phyloP scores from a whole-genome alignment of 2,888 invertebrate genomes.

The Elysia crispata region DNA sequence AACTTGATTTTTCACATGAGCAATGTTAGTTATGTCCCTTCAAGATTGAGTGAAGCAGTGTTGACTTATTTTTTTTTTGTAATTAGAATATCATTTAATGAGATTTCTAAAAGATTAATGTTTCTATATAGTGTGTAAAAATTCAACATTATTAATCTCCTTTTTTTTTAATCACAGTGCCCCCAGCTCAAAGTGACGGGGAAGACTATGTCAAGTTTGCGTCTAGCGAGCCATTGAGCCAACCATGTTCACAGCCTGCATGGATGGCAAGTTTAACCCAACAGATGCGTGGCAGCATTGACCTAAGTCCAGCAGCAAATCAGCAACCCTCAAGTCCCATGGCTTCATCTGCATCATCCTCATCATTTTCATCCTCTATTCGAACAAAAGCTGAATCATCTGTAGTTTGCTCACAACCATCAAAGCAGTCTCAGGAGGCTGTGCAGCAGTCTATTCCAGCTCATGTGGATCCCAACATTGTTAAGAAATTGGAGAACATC shows the following conservation, averaged over 20 bases:
- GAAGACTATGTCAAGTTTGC: too few relatives aligned
- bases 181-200: too few relatives aligned
- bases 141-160: too few relatives aligned
- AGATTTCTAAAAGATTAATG: too few relatives aligned
- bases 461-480: not conserved
- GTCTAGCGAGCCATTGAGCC: too few relatives aligned
- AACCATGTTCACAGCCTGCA: not conserved
- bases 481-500: not conserved
- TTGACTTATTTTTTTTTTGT: too few relatives aligned
- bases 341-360: not conserved
- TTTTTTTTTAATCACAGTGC: too few relatives aligned
- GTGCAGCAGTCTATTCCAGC: not conserved
- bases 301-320: not conserved
- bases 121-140: too few relatives aligned
- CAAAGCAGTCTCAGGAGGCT: not conserved
- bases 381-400: not conserved
- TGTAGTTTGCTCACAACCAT: not conserved
- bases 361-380: not conserved
- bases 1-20: too few relatives aligned
- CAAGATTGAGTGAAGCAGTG: too few relatives aligned
- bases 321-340: not conserved
- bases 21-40: too few relatives aligned
- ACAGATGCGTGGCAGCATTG: not conserved
- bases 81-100: too few relatives aligned
- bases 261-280: not conserved